Base-by-base conservation (phyloP, 2,113 vertebrate species). In the Nothoprocta perdicaria region DNA sequence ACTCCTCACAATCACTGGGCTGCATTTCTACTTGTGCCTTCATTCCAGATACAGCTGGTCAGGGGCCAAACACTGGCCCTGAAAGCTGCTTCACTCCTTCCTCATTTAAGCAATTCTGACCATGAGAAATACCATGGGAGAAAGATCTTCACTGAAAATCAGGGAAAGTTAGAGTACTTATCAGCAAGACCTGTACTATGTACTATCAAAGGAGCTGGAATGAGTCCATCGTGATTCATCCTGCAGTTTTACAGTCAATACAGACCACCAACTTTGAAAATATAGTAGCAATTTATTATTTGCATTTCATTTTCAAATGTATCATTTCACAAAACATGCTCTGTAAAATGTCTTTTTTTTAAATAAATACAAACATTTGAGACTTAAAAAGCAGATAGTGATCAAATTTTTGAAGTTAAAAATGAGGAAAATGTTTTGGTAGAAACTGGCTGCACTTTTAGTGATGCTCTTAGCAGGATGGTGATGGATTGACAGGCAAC, bases 251-350 rank as follows among this genome's bases (percentile, higher is more conserved):
- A 72, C 1, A 91, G 46, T 48, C 33, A 80, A 62, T 14, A 74
- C 21, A 86, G 65, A 86, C 65, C 86, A 92, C 48, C 60, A 31
- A 53, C 45, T 81, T 66, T 3, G 60, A 93, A 88, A 92, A 80
- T 18, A 69, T 0, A 3, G 46, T 77, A 90, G 63, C 33, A 85
- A 76, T 76, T 73, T 63, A 62, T 63, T 82, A 77, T 66, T 61
- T 83, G n/a, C 22, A 52, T 66, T 76, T 65, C 43, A 62, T 78
- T 78, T 86, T 71, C 12, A 22, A 83, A 86, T 53, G 40, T 16
- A 46, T 60, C 2, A 11, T 65, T 85, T 65, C 74, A 40, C 18
- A 68, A 89, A 68, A 14, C 26, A 77, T 33, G 27, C n/a, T 27
- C 33, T 62, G 66, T 63, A 84, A 66, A 65, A 16, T 17, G 45